phyloP scores from a whole-genome alignment of 2,797 vertebrate species.

The Kryptopterus vitreolus region DNA sequence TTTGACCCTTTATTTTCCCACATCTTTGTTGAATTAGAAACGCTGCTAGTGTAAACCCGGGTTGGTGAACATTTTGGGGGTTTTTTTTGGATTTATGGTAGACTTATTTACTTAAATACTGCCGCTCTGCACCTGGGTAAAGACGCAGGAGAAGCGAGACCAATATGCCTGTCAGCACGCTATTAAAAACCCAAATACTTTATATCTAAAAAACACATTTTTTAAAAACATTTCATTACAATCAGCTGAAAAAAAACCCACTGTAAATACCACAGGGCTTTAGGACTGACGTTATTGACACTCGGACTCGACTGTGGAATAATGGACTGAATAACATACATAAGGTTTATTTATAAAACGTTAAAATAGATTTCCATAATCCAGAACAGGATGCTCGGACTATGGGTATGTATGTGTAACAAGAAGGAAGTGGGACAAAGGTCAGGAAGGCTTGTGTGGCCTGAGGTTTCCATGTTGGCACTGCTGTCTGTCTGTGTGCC shows the following conservation, averaged over 20 bases:
- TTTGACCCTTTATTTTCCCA: slow-evolving; percentile 29
- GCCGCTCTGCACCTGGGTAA: slow-evolving; percentile 53
- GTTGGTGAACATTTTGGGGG: slow-evolving; percentile 50
- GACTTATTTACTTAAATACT: slow-evolving; percentile 52
- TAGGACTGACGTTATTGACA: not conserved
- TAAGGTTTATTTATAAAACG: not conserved
- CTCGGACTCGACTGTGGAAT: not conserved
- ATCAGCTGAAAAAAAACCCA: slow-evolving; percentile 2
- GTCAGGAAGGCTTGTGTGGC: slow-evolving; percentile 10
- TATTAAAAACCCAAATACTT: slow-evolving; percentile 35
- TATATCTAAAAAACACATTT: slow-evolving; percentile 13
- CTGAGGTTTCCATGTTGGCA: slow-evolving; percentile 21
- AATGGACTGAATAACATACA: not conserved
- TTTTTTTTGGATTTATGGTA: slow-evolving; percentile 59
- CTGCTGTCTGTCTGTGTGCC: slow-evolving; percentile 26
- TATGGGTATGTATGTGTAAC: not conserved
- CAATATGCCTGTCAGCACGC: slow-evolving; percentile 50
- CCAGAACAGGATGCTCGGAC: not conserved
- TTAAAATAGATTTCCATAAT: not conserved
- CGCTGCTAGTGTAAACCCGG: slow-evolving; percentile 58
- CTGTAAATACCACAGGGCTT: not conserved
- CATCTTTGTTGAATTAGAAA: slow-evolving; percentile 51
- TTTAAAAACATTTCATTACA: slow-evolving; percentile 19
- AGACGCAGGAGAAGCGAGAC: slow-evolving; percentile 44
- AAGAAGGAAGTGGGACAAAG: slow-evolving; percentile 1